Evolutionary conservation across 2,113 vertebrate species (phyloP), one percentile per base, ranked within the genome.

Genomic region (Alectura lathami): DNA sequence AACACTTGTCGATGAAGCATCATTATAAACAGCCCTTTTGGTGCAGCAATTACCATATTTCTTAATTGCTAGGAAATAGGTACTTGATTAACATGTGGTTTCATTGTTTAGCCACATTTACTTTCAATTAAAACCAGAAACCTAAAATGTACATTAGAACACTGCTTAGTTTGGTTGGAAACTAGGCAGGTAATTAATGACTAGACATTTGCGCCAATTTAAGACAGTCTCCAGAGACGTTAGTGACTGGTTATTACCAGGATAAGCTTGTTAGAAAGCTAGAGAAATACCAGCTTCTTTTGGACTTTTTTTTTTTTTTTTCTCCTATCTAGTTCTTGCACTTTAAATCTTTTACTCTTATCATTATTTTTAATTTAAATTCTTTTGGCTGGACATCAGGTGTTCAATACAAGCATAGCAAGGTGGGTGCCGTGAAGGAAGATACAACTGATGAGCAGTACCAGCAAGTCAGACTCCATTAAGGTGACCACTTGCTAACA

Each of bases 61-160:
- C 84, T 59, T 79, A 82, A 76, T 74, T 89, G 75, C 45, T 79
- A 85, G 70, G 57, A 91, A 93, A 89, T 20, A 70, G 78, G 54
- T 48, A 32, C 57, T 95, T 91, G 62, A 88, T 73, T 89, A 93
- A 75, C 82, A 40, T 64, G 67, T 45, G 53, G 18, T 57, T 89
- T 73, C 75, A 88, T 88, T 94, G 84, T 79, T 93, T 83, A 57
- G 24, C 12, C 36, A 13, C 32, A 3, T 69, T 96, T 70, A n/a
- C 72, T 95, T 91, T 89, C 82, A 93, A 50, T 89, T 94, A 68
- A 93, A 83, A 26, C 1, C 50, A 89, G 75, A 91, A 91, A 38
- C 54, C 56, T 69, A 18, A 57, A 47, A 83, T 27, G 54, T 53
- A 54, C 32, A 36, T 54, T 57, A 57, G 60, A 81, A 47, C 22